Evolutionary conservation across 2,113 vertebrate species (phyloP), one percentile per base, ranked within the genome.

Genomic region (Tamias sibiricus): DNA sequence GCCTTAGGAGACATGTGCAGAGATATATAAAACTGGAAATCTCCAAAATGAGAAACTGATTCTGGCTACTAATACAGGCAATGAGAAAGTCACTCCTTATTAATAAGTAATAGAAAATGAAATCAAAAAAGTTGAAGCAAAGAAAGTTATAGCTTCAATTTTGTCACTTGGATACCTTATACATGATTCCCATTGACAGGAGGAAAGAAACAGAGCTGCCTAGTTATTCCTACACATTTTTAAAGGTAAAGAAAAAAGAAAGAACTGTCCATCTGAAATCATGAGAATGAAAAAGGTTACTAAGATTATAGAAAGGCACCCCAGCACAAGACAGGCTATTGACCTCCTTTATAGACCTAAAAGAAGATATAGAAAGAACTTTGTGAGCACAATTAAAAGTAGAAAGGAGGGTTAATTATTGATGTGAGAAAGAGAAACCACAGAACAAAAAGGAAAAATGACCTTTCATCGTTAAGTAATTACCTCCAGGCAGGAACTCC

Each of bases 401-500:
- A 85, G 96, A 95, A 95, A 95, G 82, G 88, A 97, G 87, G 89
- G 97, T 98, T 98, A 6, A 42, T 49, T 77, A 40, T 6, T 57
- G 91, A 52, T 5, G 64, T 80, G 42, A 42, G 71, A 83, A 54
- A 3, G 80, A 59, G 92, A 95, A 95, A 20, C 84, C 96, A 90
- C 62, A 97, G 44, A 91, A 87, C 24, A 95, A 90, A 90, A 98
- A 96, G 74, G 87, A 83, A 96, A 88, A 98, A 89, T 64, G 95
- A 94, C 79, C 77, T 96, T 82, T 96, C 75, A 79, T 94, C 19
- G 13, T 93, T 91, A 90, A 83, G 93, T 89, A 92, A 97, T 98
- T 98, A 99, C 99, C 99, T 99, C 99, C 99, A 80, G 99, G 99
- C 93, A 99, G 98, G 97, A 99, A 99, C 98, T 99, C 99, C 99